A percentile compares a stretch with the other conserved stretches of the same genome.
These are phyloP conservation scores for Collichthys lucidus DNA, from an alignment of 2,113 vertebrate genomes.

Conservation along the genomic window DNA sequence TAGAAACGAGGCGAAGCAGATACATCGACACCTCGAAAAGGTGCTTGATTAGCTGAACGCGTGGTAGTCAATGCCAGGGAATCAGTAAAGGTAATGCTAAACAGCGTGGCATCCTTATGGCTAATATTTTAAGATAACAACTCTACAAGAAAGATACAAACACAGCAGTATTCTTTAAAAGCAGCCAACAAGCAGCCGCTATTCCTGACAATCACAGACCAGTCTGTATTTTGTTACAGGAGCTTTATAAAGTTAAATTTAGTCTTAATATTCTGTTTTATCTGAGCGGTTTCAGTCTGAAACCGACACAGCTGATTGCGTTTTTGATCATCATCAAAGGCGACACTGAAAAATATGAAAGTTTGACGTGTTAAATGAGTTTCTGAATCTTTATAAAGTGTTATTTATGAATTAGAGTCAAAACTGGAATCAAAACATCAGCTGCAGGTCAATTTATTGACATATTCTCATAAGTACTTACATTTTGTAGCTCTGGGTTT, in stretches of 20 bases:
- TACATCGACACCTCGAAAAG: neutral
- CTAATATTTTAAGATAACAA: neutral
- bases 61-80: too few relatives aligned
- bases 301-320: neutral
- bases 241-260: neutral
- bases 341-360: too few relatives aligned
- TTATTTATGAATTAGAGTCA: neutral
- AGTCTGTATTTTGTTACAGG: neutral
- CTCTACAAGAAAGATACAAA: neutral
- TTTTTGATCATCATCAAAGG: neutral
- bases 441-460: neutral
- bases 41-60: neutral
- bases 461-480: neutral
- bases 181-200: too few relatives aligned
- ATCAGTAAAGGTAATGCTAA: neutral
- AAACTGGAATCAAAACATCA: neutral
- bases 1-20: neutral
- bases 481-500: too few relatives aligned
- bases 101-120: neutral
- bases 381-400: too few relatives aligned
- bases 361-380: too few relatives aligned
- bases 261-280: neutral
- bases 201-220: neutral
- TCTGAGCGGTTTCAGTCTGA: neutral
- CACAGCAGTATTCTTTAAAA: neutral